Evolutionary conservation across 2,113 vertebrate species (phyloP).

Genomic region (Crypturellus undulatus): DNA sequence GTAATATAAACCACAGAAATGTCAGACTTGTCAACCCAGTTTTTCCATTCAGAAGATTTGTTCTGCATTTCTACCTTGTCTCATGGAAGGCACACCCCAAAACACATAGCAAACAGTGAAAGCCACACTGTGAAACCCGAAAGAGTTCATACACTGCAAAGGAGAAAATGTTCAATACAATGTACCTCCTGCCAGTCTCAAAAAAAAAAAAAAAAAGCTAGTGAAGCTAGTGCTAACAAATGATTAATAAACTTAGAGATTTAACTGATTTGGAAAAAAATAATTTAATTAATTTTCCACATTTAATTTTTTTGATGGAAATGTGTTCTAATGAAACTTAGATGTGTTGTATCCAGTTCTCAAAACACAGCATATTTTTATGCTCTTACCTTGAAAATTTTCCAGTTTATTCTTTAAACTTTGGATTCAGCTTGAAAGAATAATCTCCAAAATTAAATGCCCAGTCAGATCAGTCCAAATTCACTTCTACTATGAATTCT

Average conservation of each 20-base stretch:
- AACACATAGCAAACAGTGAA: background rate
- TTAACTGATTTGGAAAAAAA: background rate
- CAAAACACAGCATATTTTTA: background rate
- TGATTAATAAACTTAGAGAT: background rate
- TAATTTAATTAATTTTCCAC: background rate
- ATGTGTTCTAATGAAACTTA: background rate
- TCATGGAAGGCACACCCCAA: background rate
- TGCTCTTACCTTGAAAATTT: background rate
- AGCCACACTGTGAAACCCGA: background rate
- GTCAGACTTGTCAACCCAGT: slow-evolving; percentile 12
- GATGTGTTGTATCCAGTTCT: background rate
- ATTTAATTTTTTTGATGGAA: background rate
- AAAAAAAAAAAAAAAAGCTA: background rate
- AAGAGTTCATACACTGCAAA: background rate
- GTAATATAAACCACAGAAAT: slow-evolving; percentile 44
- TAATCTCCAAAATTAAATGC: background rate
- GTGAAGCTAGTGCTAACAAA: background rate
- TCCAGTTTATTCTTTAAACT: background rate
- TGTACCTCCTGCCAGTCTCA: background rate
- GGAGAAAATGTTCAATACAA: background rate
- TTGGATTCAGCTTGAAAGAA: background rate
- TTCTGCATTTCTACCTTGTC: background rate
- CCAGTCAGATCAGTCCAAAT: background rate
- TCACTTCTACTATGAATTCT: background rate
- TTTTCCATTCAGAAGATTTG: slow-evolving; percentile 30